Percentiles rank a stretch among this genome's conserved stretches.
Evolutionary conservation across 1,140 invertebrate species (phyloP).

Genomic region (Coptotermes formosanus): DNA sequence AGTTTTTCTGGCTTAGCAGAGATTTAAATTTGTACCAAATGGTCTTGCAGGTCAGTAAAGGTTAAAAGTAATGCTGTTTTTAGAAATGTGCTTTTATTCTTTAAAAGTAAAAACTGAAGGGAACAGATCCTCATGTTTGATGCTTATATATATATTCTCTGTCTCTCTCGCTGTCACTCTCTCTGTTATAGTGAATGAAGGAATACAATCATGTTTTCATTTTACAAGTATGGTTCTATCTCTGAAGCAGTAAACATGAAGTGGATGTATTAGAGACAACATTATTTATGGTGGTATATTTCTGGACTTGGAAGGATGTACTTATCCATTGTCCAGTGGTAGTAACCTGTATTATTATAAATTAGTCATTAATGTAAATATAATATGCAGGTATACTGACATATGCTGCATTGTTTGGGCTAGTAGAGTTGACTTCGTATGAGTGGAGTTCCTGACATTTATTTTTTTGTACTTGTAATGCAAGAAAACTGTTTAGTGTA

Average conservation of each 20-base stretch:
- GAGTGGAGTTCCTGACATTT: neutral
- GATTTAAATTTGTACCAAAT: no score
- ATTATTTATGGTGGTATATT: neutral
- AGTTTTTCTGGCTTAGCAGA: no score
- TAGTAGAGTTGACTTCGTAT: neutral
- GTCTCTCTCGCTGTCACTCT: no score
- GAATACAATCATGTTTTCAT: neutral
- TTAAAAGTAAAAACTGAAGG: neutral
- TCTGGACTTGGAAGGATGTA: neutral
- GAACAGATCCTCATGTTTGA: neutral
- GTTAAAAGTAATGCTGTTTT: no score
- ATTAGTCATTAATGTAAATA: neutral
- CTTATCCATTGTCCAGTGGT: neutral
- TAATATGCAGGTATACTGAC: neutral
- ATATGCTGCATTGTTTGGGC: neutral
- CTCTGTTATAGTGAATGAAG: neutral
- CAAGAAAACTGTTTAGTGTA: conserved; percentile 12
- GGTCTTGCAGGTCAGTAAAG: no score
- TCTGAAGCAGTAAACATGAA: neutral
- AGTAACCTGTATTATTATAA: neutral
- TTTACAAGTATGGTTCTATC: neutral
- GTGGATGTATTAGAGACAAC: neutral
- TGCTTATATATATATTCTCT: neutral
- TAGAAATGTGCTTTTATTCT: no score
- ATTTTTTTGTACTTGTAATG: neutral